Evolutionary conservation across 2,888 invertebrate species (phyloP), one percentile per base, ranked within the genome.

Genomic region (Noctuana brunneofusca): DNA sequence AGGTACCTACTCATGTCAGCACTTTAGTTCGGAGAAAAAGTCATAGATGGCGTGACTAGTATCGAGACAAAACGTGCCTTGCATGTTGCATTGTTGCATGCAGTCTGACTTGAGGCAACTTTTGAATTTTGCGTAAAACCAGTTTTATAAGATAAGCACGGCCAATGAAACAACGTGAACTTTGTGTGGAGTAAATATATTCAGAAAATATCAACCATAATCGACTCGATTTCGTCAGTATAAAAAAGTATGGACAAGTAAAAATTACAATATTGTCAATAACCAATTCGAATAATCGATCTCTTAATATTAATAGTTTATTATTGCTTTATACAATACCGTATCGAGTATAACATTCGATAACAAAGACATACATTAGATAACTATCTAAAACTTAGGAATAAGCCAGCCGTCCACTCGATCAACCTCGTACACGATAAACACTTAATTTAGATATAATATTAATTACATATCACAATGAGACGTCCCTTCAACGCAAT

Each of bases 381-480:
- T 78, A 80, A 79, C 81, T 83, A 84, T 75, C 80, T 80, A 83
- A 72, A 77, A 81, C 83, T 81, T 83, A 83, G 75, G 74, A 80
- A 78, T 82, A 82, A 79, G 79, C 80, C 81, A 83, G 82, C 81
- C 83, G 84, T 83, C 81, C 84, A 84, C 82, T 79, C 85, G 79
- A 78, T 81, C 84, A 80, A 81, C 79, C 84, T 85, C 81, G 79
- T 84, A 84, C 87, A 87, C 84, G 82, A 84, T 87, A 89, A 84
- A 87, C 86, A 88, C 89, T 89, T 89, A 90, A 89, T 89, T 89
- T 89, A 89, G 89, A 87, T 87, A 86, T 78, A 80, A 87, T 87
- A 89, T 86, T 90, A 91, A 89, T 91, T 89, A 91, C 88, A 91
- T 91, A 91, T 91, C 90, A 91, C 90, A 91, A 88, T 90, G 89